Evolutionary conservation across 2,113 vertebrate genomes (phyloP), one percentile per base, ranked within the genome.

Genomic region (Ceratotherium simum): DNA sequence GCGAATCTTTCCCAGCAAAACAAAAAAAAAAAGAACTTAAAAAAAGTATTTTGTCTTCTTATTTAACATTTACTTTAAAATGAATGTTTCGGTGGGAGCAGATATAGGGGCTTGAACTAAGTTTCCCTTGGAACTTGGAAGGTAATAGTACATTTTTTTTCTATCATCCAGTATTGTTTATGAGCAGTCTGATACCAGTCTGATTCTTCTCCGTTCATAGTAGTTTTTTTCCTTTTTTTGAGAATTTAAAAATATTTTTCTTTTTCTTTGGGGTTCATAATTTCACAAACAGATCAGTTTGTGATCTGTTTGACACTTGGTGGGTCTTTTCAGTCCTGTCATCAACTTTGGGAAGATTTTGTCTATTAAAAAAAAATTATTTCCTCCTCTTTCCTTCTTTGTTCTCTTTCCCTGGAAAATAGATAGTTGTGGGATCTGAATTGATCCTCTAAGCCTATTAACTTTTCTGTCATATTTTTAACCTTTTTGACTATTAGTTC

Each of bases 31-130:
- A 48, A 48, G 9, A 48, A 48, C 10, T 48, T 10, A 11, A 48
- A 48, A 48, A 48, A 48, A 48, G 21, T 60, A 82, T 90, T 90
- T 96, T 36, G 2, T 48, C 48, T 48, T 25, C 21, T 70, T 29
- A 67, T 92, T 87, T 92, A 85, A 69, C n/a, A 64, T 85, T 73
- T 86, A 62, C 69, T 92, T 91, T 85, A 88, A 76, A 92, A 62
- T 56, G n/a, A 85, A 92, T 56, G 12, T 67, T 73, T 39, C 81
- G 51, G 46, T 36, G 17, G n/a, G 60, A 65, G 29, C n/a, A 79
- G 81, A 90, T 16, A 54, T 54, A 92, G 51, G 92, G 7, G 0
- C 21, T 94, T 91, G 31, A 51, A 36, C 25, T 92, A 36, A 76
- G 92, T 80, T 89, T 70, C 12, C 3, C n/a, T 1, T 14, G 82